These are phyloP conservation scores for Papilio helenus DNA, from an alignment of 1,140 invertebrate species.

Conservation along the genomic window DNA sequence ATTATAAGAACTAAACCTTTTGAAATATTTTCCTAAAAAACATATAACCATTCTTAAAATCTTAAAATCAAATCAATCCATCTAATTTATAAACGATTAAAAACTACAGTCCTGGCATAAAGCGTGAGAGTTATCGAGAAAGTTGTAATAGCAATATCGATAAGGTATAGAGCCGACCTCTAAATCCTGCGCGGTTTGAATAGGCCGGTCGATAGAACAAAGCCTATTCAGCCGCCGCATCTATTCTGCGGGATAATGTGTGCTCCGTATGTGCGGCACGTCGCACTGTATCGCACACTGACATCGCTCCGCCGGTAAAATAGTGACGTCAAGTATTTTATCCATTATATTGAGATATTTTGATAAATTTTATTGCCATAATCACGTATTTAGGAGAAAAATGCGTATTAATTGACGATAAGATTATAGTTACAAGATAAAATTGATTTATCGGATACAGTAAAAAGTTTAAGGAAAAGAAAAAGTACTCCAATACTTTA, in stretches of 20 bases:
- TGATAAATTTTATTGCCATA: neutral
- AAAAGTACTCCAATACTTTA: neutral
- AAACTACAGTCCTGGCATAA: neutral
- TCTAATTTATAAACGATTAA: neutral
- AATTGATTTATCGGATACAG: neutral
- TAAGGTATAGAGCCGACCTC: neutral
- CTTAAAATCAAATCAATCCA: neutral
- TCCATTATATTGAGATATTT: neutral
- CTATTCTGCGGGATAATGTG: neutral
- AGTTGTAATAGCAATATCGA: slow-evolving; percentile 1
- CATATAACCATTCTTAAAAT: too few species aligned
- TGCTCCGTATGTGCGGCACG: slow-evolving; percentile 16
- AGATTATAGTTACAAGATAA: neutral
- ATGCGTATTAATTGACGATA: slow-evolving; percentile 10
- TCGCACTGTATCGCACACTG: slow-evolving; percentile 7
- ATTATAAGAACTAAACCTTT: too few species aligned
- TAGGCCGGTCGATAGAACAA: slow-evolving; percentile 20
- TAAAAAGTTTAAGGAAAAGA: neutral
- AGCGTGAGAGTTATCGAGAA: neutral
- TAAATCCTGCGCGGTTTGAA: neutral
- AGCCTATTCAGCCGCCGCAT: slow-evolving; percentile 6
- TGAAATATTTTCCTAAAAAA: neutral
- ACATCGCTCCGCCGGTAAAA: neutral
- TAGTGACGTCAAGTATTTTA: neutral
- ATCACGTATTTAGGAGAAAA: neutral